Base-by-base conservation (phyloP, 2,888 invertebrate species). In the Nomada fucata region DNA sequence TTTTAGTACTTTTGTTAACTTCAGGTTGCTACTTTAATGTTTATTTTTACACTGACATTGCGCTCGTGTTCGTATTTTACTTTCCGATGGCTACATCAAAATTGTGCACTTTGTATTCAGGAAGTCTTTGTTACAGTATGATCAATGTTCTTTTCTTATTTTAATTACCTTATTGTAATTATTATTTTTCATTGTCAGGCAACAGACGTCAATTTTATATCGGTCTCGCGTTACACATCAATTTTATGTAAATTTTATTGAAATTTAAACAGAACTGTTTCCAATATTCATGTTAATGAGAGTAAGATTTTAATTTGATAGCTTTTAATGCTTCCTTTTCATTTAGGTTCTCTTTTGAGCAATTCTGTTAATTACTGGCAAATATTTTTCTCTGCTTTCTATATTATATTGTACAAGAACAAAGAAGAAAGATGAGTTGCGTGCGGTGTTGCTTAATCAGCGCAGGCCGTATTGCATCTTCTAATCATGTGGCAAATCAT, bases 361-460 rank as follows among this genome's bases (percentile, higher is more conserved):
- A 1, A 53, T 11, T 42, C 1, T 26, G 47, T 47, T 63, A 72
- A 20, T 67, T 61, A 53, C 13, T 15, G 20, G 15, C 1, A 23
- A 26, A 57, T 36, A 29, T 5, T 59, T 67, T 53, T 18, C 42
- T 57, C 18, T n/a, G 1, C 47, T 78, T 50, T 61, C 7, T 13
- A 57, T 20, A 55, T 20, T 23, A 9, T 26, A 18, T 42, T 4
- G 3, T n/a, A 36, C 23, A 13, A 36, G 65, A 18, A 26, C 7
- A 55, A 61, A 15, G 2, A 44, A 60, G 18, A 23, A 63, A 57
- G 2, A 93, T 94, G 93, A 94, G 93, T 86, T 92, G 93, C 64
- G 93, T 93, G 67, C 92, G 93, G 70, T 93, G 93, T 82, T 94
- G 94, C 80, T 87, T 93, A 81, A 90, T 93, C 74, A 91, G 91